phyloP scores from a whole-genome alignment of 2,113 vertebrate species.

The Urocolius indicus region DNA sequence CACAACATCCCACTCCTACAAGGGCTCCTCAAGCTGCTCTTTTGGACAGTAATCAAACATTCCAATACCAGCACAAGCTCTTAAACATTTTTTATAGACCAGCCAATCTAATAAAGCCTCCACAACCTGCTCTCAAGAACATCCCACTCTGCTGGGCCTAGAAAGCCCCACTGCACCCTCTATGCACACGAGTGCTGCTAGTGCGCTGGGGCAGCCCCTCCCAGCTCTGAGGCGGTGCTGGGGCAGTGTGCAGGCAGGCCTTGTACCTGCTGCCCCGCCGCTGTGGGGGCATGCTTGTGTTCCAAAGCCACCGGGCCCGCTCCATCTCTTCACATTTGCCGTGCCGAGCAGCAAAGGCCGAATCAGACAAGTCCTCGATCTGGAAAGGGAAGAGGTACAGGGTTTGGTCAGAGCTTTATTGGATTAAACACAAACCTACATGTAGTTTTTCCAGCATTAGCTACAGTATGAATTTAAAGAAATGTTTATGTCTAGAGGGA shows the following conservation, averaged over 20 bases:
- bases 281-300: slow-evolving; percentile 89
- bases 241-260: no score
- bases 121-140: not conserved
- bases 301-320: slow-evolving; percentile 93
- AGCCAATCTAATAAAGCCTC: not conserved
- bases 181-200: fast-evolving
- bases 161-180: fast-evolving
- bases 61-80: fast-evolving
- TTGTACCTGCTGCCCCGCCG: slow-evolving; percentile 93
- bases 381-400: slow-evolving; percentile 46
- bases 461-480: not conserved
- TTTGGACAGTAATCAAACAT: fast-evolving
- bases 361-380: slow-evolving; percentile 92
- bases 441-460: not conserved
- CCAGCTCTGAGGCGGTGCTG: not conserved
- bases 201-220: no score
- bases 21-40: not conserved
- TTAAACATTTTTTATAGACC: fast-evolving
- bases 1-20: fast-evolving
- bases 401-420: not conserved
- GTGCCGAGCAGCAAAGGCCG: slow-evolving; percentile 86
- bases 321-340: slow-evolving; percentile 93
- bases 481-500: not conserved
- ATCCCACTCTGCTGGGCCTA: fast-evolving
- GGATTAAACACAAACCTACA: fast-evolving